A percentile compares a stretch with the other conserved stretches of the same genome.
These are phyloP conservation scores for Ariolimax columbianus DNA, from an alignment of 2,888 invertebrate species.

Conservation along the genomic window DNA sequence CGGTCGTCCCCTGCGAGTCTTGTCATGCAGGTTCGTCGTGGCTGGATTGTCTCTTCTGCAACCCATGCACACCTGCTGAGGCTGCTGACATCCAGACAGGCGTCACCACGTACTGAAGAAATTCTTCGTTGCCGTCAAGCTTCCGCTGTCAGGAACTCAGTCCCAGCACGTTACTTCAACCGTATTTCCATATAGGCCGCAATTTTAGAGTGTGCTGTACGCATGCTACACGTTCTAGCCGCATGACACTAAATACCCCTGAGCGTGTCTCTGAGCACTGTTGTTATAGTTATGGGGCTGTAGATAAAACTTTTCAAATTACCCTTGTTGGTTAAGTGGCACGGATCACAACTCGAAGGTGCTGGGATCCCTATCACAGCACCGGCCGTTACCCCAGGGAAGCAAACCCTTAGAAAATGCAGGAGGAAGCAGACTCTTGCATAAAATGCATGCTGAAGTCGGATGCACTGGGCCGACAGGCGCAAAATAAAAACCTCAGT, in stretches of 20 bases:
- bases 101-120: background rate
- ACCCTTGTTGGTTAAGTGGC: no score
- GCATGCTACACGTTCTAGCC: background rate
- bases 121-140: background rate
- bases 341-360: no score
- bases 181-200: background rate
- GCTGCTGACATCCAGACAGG: background rate
- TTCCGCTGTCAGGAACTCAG: background rate
- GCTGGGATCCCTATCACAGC: no score
- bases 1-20: background rate
- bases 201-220: background rate
- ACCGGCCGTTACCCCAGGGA: no score
- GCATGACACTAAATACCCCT: background rate
- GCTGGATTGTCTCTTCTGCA: background rate
- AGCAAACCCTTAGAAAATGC: no score
- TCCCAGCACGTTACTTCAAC: background rate
- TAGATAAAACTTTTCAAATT: background rate
- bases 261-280: background rate
- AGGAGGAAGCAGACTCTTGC: no score
- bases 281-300: background rate
- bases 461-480: no score
- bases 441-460: no score
- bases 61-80: background rate
- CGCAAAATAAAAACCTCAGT: no score
- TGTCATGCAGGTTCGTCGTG: background rate